Evolutionary conservation across 2,113 vertebrate genomes (phyloP), one percentile per base, ranked within the genome.

Genomic region (Lota lota): DNA sequence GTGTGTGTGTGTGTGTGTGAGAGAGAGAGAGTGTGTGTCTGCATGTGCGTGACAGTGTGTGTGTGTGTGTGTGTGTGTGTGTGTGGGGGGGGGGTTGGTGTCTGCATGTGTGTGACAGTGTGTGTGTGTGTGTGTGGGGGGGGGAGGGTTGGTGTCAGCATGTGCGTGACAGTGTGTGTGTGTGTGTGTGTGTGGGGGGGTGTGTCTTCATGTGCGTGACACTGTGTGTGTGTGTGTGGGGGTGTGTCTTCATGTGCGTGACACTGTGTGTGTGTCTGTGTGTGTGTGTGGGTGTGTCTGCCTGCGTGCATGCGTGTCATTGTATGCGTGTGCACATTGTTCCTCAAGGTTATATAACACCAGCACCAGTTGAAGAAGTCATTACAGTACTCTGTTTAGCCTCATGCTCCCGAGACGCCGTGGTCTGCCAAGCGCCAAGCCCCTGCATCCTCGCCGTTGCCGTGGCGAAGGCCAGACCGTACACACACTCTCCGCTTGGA

Each of bases 391-490:
- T 1, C 36, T n/a, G 53, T 54, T 54, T 54, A 14, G 53, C 1
- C 14, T 54, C 18, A 6, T 6, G 53, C 53, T 54, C 15, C 53
- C 15, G 53, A 18, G 18, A 40, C 36, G 36, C 36, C 36, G 3
- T 5, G 1, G 36, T 40, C 36, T 10, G n/a, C 64, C 66, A 64
- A 54, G 12, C 59, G 61, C 19, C 15, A 64, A 63, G 63, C 71
- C 66, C 36, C 22, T 69, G 2, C 7, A 1, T 36, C 47, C 60
- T 22, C 64, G 4, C 75, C 54, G 70, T 73, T 66, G 74, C 62
- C 58, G 65, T 12, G 63, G 40, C 15, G 22, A 62, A 18, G 22
- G 24, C 20, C 67, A 28, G 61, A 57, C 63, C 60, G 62, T 5
- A 24, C 24, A 24, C 68, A 53, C 70, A 66, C 54, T 24, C 24